Percentiles rank a stretch among this genome's conserved stretches.
These are phyloP conservation scores for Archaeoteleia sp. DNA, from an alignment of 2,888 invertebrate species.

Conservation along the genomic window DNA sequence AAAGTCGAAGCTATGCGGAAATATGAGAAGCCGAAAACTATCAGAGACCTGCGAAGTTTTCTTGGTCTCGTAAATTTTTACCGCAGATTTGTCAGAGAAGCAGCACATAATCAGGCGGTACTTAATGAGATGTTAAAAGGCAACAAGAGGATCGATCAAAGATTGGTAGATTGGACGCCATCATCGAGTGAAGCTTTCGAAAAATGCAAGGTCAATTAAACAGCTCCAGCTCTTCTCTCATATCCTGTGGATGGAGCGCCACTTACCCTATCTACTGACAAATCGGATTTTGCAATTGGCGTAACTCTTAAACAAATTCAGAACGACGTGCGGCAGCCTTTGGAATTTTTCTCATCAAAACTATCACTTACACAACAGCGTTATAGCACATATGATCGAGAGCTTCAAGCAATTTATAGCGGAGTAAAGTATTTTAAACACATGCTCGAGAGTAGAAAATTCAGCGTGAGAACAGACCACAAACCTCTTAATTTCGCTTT, in stretches of 20 bases:
- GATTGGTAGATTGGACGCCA: conserved; percentile 13
- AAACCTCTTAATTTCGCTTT: conserved; percentile 31
- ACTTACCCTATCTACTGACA: too few relatives aligned
- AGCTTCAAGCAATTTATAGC: conserved; percentile 18
- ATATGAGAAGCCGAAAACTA: neutral
- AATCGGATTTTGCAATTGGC: too few relatives aligned
- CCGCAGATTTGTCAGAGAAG: conserved; percentile 12
- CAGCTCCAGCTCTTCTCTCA: too few relatives aligned
- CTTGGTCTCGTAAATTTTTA: conserved; percentile 35
- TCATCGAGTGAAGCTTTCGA: conserved; percentile 26
- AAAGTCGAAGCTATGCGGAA: too few relatives aligned
- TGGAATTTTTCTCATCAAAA: conserved; percentile 30
- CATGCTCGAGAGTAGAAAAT: conserved; percentile 34
- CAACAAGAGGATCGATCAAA: conserved; percentile 33
- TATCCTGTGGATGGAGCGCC: too few relatives aligned
- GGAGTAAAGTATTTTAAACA: conserved; percentile 27
- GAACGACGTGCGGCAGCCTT: conserved; percentile 11
- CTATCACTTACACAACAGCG: neutral
- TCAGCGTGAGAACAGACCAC: conserved; percentile 29
- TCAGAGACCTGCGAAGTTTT: conserved; percentile 4
- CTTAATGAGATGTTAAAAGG: conserved; percentile 24
- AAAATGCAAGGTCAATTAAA: conserved; percentile 3
- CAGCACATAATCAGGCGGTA: conserved; percentile 20
- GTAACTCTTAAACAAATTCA: conserved; percentile 8
- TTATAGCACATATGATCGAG: conserved; percentile 31